Conservation (phyloP, 1,140 invertebrate genomes). For the Drosophila repletoides region DNA sequence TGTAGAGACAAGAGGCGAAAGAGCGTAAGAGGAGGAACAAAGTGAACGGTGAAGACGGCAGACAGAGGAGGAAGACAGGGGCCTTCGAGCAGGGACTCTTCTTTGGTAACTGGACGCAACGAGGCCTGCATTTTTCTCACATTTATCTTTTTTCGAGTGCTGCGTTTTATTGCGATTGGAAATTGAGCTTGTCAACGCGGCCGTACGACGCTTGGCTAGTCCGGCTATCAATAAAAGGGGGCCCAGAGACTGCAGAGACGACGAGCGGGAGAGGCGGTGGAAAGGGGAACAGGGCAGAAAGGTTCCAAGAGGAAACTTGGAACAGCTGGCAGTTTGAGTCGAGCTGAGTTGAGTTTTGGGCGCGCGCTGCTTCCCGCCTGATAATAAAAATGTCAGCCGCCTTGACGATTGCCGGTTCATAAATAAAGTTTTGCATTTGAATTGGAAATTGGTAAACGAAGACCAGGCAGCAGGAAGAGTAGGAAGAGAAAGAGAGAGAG, state of each 20-base stretch:
- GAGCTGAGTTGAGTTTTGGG: conserved; percentile 61
- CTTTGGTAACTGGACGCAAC: conserved; percentile 14
- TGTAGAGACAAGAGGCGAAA: no score
- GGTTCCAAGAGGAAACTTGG: background rate
- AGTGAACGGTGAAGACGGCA: conserved; percentile 19
- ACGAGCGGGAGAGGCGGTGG: background rate
- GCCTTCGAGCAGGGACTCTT: background rate
- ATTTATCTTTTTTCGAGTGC: conserved; percentile 77
- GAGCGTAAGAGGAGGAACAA: conserved; percentile 49
- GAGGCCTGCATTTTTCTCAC: conserved; percentile 75
- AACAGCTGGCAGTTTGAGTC: background rate
- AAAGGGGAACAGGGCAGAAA: background rate
- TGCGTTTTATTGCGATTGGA: conserved; percentile 81
- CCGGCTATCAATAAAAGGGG: conserved; percentile 27
- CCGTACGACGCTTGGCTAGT: conserved; percentile 69
- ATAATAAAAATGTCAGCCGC: conserved; percentile 76
- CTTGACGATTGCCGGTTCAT: conserved; percentile 70
- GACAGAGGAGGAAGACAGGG: conserved; percentile 2
- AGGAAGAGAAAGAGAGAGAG: background rate
- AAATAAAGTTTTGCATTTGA: conserved; percentile 76
- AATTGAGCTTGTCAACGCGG: conserved; percentile 80
- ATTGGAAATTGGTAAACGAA: conserved; percentile 57
- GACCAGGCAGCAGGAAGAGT: background rate
- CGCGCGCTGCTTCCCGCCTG: conserved; percentile 35
- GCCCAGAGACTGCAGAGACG: background rate